Percentiles rank a stretch among this genome's conserved stretches.
Evolutionary conservation across 2,888 invertebrate genomes (phyloP).

Genomic region (Leucozona laternaria): DNA sequence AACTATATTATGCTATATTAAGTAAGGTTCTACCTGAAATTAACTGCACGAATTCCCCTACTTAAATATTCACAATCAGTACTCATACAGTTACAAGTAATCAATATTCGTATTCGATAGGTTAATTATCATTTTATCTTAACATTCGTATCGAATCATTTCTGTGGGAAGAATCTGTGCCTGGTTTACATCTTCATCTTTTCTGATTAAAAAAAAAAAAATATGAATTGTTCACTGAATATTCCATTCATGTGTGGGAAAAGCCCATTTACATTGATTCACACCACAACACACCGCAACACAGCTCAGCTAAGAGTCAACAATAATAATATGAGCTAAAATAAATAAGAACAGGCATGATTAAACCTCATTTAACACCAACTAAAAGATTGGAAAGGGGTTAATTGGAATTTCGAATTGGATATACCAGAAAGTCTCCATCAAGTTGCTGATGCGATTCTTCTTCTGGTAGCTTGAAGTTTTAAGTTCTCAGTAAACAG

Average conservation of each 20-base stretch:
- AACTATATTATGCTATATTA: too few relatives aligned
- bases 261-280: conserved; percentile 56
- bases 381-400: conserved; percentile 21
- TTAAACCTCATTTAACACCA: conserved; percentile 42
- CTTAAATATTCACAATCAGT: neutral
- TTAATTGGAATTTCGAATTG: conserved; percentile 40
- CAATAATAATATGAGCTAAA: conserved; percentile 13
- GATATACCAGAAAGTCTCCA: conserved; percentile 36
- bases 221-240: conserved; percentile 1
- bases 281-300: conserved; percentile 2
- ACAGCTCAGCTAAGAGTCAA: neutral
- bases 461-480: conserved; percentile 20
- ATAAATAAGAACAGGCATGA: conserved; percentile 30
- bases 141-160: conserved; percentile 6
- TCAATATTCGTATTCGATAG: conserved; percentile 15
- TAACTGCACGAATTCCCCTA: too few relatives aligned
- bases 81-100: neutral
- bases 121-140: conserved; percentile 30
- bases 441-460: neutral
- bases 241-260: conserved; percentile 40
- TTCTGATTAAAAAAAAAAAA: conserved; percentile 19
- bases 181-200: conserved; percentile 8
- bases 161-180: conserved; percentile 10
- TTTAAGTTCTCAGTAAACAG: conserved; percentile 28
- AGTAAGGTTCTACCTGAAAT: too few relatives aligned